A percentile compares a stretch with the other conserved stretches of the same genome.
Evolutionary conservation across 1,140 invertebrate genomes (phyloP).

Genomic region (Ptiloglossa arizonensis): DNA sequence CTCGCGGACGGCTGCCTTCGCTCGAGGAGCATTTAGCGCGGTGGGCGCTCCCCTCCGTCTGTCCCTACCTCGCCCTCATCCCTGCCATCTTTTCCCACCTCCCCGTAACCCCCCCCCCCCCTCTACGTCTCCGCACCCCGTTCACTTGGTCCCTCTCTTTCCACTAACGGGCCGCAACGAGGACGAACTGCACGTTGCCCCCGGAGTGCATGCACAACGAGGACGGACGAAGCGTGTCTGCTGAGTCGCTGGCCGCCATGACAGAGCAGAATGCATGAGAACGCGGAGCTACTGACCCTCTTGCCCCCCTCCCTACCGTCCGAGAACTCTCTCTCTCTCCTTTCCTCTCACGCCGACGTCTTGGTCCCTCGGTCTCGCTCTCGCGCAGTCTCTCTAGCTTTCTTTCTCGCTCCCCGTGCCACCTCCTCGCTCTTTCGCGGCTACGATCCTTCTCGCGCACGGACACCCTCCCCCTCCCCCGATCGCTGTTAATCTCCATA

Average conservation of each 20-base stretch:
- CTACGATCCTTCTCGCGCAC: constrained; percentile 3
- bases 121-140: constrained; percentile 8
- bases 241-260: constrained; percentile 76
- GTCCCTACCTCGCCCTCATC: background rate
- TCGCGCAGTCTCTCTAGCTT: too few relatives aligned
- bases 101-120: background rate
- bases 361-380: background rate
- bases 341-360: constrained; percentile 11
- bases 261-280: constrained; percentile 81
- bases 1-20: too few relatives aligned
- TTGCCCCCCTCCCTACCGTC: constrained; percentile 34
- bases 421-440: background rate
- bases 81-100: constrained; percentile 17
- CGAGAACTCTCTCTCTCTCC: constrained; percentile 35
- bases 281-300: constrained; percentile 78
- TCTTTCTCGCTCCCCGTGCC: background rate
- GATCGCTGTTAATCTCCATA: constrained; percentile 73
- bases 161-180: constrained; percentile 55
- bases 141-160: constrained; percentile 28
- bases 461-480: constrained; percentile 17
- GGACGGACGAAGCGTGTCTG: constrained; percentile 71
- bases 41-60: constrained; percentile 67
- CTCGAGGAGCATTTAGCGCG: constrained; percentile 77
- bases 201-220: constrained; percentile 59
- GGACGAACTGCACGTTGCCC: constrained; percentile 54